phyloP scores from a whole-genome alignment of 2,888 invertebrate species.

The Ornithoptera alexandrae region DNA sequence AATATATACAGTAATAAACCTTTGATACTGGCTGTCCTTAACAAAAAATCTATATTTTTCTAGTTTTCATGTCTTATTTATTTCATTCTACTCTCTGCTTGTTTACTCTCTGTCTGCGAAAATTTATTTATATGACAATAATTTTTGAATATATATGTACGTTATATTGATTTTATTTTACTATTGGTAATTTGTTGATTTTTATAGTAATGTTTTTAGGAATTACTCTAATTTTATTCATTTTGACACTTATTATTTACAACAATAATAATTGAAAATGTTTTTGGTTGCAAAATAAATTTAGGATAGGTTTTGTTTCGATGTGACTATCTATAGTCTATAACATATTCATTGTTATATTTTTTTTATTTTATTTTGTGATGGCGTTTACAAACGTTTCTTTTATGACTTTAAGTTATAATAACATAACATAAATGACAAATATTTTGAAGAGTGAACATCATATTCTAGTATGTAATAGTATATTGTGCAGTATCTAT shows the following conservation, averaged over 20 bases:
- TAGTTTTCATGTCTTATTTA: background rate
- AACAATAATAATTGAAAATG: background rate
- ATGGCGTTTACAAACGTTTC: background rate
- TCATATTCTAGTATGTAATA: background rate
- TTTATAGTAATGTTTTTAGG: background rate
- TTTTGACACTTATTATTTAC: background rate
- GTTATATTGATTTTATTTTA: no score
- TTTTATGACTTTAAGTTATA: background rate
- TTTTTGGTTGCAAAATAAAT: background rate
- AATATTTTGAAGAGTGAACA: background rate
- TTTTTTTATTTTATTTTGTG: background rate
- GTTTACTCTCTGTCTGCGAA: background rate
- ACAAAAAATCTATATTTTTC: background rate
- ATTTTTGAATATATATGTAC: no score
- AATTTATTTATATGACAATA: no score
- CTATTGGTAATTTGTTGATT: background rate
- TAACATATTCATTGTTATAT: background rate
- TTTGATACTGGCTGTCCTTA: background rate
- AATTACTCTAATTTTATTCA: background rate
- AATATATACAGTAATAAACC: background rate
- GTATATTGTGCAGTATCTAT: background rate
- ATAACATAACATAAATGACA: background rate
- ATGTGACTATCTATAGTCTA: background rate
- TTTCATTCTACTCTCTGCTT: background rate
- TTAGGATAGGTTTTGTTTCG: no score